Conservation (phyloP, 2,113 vertebrate species). For the Ellobius talpinus region DNA sequence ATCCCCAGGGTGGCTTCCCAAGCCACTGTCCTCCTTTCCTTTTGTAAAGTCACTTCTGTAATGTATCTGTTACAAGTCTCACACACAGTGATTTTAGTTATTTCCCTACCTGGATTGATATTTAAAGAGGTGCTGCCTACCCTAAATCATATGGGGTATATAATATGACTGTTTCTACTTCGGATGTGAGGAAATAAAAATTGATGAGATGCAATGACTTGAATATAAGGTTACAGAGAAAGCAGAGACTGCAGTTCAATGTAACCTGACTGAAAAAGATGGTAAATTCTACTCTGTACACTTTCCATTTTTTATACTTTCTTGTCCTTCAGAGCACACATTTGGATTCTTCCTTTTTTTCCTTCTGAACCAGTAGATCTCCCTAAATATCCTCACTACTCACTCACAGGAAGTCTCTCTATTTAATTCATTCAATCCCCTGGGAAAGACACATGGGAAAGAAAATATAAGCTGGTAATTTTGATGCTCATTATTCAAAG, state of each 20-base stretch:
- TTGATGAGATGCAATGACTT: neutral
- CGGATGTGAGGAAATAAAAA: neutral
- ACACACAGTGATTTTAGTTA: neutral
- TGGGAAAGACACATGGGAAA: neutral
- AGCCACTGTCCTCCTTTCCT: neutral
- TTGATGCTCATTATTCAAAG: neutral
- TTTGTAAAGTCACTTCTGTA: neutral
- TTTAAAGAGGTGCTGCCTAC: neutral
- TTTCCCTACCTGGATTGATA: neutral
- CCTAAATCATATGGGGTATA: neutral
- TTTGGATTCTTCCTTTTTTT: neutral
- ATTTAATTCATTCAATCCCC: neutral
- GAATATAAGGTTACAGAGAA: neutral
- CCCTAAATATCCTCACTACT: neutral
- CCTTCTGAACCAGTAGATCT: neutral
- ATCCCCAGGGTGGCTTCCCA: neutral
- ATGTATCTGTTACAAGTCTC: too few species aligned
- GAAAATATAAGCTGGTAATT: neutral
- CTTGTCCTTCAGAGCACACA: neutral
- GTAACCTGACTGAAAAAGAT: neutral
- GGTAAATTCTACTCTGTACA: neutral
- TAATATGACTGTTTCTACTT: neutral
- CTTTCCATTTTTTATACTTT: neutral
- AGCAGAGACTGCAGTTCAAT: neutral
- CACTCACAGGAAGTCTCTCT: neutral